These are phyloP conservation scores for Xanthorhoe spadicearia DNA, from an alignment of 2,888 invertebrate genomes.

Conservation along the genomic window DNA sequence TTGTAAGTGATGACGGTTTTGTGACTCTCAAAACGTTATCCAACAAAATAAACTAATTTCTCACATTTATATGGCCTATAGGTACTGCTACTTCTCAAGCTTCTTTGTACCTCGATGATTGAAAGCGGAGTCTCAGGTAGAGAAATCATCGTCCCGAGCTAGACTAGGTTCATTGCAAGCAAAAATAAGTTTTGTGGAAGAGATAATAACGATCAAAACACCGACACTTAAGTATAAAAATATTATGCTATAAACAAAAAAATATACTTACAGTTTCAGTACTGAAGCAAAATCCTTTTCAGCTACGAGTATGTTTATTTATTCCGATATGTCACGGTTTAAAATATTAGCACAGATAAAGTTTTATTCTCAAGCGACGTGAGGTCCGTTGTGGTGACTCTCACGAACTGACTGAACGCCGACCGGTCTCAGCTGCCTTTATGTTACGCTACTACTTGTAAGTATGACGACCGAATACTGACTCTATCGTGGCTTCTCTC, in stretches of 20 bases:
- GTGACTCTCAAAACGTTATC: constrained; percentile 34
- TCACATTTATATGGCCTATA: constrained; percentile 9
- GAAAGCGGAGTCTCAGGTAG: constrained; percentile 35
- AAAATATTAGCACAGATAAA: constrained; percentile 4
- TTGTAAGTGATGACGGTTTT: constrained; percentile 52
- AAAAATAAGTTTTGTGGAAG: constrained; percentile 27
- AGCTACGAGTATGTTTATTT: constrained; percentile 6
- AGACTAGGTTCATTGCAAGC: constrained; percentile 20
- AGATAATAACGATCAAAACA: constrained; percentile 24
- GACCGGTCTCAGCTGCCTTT: constrained; percentile 77
- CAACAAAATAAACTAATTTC: constrained; percentile 27
- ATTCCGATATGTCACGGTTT: constrained; percentile 11
- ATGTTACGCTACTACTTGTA: constrained; percentile 72
- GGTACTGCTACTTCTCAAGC: constrained; percentile 13
- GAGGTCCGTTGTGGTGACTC: constrained; percentile 53
- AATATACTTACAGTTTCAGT: constrained; percentile 42
- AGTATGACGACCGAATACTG: constrained; percentile 53
- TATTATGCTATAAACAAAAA: constrained; percentile 31
- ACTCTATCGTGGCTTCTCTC: too few species aligned
- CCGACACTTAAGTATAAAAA: constrained; percentile 14
- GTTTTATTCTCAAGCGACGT: constrained; percentile 49
- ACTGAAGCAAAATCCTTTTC: constrained; percentile 24
- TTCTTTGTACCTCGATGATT: constrained; percentile 13
- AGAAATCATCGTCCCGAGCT: constrained; percentile 29
- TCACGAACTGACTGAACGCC: constrained; percentile 74